These are phyloP conservation scores for Balaeniceps rex DNA, from an alignment of 2,113 vertebrate species.

Conservation along the genomic window DNA sequence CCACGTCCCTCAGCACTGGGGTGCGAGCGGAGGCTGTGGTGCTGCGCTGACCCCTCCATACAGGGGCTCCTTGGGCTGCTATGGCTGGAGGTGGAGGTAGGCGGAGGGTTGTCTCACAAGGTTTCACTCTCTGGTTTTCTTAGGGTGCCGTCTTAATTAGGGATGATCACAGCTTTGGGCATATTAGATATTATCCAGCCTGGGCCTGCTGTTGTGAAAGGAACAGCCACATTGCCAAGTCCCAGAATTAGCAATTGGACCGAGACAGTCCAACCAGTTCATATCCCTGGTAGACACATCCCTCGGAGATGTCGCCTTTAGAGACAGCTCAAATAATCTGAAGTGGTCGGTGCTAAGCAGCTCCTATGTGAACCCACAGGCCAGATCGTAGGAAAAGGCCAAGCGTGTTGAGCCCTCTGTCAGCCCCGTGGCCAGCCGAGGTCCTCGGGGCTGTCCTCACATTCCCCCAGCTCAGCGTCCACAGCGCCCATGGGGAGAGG, in stretches of 20 bases:
- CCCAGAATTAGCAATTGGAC: background rate
- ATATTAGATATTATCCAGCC: rapidly evolving
- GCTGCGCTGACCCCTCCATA: background rate
- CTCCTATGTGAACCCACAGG: rapidly evolving
- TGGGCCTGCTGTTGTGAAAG: background rate
- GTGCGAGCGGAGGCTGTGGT: rapidly evolving
- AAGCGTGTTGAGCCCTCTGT: rapidly evolving
- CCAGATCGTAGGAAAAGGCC: rapidly evolving
- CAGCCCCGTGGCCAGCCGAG: rapidly evolving
- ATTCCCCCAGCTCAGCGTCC: rapidly evolving
- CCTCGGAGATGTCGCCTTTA: background rate
- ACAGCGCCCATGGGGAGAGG: background rate
- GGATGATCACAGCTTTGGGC: background rate
- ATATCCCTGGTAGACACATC: background rate
- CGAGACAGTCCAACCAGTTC: background rate
- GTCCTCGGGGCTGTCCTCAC: background rate
- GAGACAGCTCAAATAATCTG: background rate
- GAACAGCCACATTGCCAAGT: background rate
- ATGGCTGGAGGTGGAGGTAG: background rate
- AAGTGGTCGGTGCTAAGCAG: rapidly evolving
- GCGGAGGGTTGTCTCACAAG: background rate
- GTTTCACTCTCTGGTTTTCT: background rate
- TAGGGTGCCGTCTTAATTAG: background rate
- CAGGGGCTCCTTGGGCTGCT: background rate
- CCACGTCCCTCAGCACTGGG: rapidly evolving